These are phyloP conservation scores for Phyllostomus discolor DNA, from an alignment of 2,113 vertebrate genomes.

Conservation along the genomic window DNA sequence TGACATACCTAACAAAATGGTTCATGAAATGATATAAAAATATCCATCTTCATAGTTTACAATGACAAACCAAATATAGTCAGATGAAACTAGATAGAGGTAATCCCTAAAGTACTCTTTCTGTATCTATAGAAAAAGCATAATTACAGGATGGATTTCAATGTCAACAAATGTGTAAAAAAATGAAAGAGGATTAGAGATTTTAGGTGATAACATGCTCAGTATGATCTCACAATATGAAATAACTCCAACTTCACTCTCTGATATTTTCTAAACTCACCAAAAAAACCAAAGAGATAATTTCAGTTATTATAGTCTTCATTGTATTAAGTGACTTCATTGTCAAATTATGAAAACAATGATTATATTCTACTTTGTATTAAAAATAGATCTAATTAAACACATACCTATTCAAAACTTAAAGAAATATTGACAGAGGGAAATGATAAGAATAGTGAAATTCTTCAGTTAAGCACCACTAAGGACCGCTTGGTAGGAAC, in stretches of 20 bases:
- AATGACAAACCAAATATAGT: not conserved
- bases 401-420: not conserved
- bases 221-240: not conserved
- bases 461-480: not conserved
- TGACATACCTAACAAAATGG: not conserved
- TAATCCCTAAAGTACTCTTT: not conserved
- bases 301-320: not conserved
- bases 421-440: not conserved
- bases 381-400: not conserved
- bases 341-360: not conserved
- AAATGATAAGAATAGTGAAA: not conserved
- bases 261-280: not conserved
- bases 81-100: not conserved
- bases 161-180: not conserved
- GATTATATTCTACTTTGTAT: not conserved
- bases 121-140: not conserved
- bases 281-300: not conserved
- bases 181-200: not conserved
- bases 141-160: not conserved
- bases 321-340: not conserved
- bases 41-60: not conserved
- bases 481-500: not conserved
- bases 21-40: conserved; percentile 8
- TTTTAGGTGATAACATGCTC: not conserved
- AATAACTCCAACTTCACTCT: not conserved